A percentile compares a stretch with the other conserved stretches of the same genome.
Conservation (phyloP, 2,888 invertebrate genomes). For the Diachrysia chrysitis region DNA sequence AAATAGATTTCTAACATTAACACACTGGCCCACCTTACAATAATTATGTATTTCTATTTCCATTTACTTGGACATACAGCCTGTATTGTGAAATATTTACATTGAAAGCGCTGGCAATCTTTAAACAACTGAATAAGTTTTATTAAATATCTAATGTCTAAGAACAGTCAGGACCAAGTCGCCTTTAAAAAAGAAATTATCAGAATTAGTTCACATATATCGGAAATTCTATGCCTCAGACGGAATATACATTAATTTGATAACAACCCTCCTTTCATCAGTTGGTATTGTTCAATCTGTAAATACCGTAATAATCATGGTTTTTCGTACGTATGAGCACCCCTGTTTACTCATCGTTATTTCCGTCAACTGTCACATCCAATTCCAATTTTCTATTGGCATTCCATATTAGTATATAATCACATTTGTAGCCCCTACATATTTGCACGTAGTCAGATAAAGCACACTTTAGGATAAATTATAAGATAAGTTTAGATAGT, state of each 20-base stretch:
- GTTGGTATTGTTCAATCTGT: no score
- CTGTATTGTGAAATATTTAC: neutral
- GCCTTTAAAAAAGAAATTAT: neutral
- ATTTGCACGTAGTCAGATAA: no score
- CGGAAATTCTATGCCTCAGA: no score
- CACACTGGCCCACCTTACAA: neutral
- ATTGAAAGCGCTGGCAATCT: neutral
- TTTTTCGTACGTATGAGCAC: no score
- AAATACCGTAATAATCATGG: no score
- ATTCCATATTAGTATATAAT: conserved; percentile 31
- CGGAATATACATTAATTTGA: neutral
- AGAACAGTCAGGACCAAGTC: neutral
- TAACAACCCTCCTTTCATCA: neutral
- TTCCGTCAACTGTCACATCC: conserved; percentile 42
- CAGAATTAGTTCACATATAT: no score
- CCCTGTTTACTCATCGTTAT: neutral
- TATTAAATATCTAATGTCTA: neutral
- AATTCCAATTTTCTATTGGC: conserved; percentile 32
- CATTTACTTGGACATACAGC: neutral
- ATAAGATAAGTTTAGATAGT: no score
- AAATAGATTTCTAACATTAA: conserved; percentile 4
- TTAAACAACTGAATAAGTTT: neutral
- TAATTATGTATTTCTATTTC: neutral
- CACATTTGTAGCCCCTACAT: no score
- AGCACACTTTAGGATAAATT: no score